Percentiles rank a stretch among this genome's conserved stretches.
Evolutionary conservation across 2,797 vertebrate species (phyloP).

Genomic region (Notolabrus celidotus): DNA sequence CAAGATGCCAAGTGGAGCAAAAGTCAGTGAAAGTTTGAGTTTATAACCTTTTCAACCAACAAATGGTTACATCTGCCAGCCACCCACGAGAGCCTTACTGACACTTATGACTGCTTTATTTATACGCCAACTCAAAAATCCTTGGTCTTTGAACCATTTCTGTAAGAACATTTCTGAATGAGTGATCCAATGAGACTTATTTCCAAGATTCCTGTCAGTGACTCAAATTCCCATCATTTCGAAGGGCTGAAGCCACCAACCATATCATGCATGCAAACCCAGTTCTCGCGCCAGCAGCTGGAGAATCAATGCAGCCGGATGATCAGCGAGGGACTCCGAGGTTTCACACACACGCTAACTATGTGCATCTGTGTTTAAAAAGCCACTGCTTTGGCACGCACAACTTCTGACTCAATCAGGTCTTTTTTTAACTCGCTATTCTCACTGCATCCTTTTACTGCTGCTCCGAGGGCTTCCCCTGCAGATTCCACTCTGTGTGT

Average conservation of each 20-base stretch:
- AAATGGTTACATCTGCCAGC: neutral
- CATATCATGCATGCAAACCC: constrained; percentile 47
- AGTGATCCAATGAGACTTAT: constrained; percentile 20
- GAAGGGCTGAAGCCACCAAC: constrained; percentile 44
- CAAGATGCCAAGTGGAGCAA: neutral
- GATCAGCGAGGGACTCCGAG: constrained; percentile 64
- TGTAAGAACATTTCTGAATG: constrained; percentile 22
- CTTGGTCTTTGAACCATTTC: constrained; percentile 26
- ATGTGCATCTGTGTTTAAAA: constrained; percentile 74
- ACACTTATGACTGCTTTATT: constrained; percentile 14
- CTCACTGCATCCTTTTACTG: constrained; percentile 67
- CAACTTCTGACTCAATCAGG: constrained; percentile 67
- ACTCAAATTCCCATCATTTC: constrained; percentile 51
- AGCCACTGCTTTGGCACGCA: constrained; percentile 73
- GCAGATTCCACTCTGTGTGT: constrained; percentile 84
- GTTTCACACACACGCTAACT: constrained; percentile 70
- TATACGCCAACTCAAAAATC: constrained; percentile 20
- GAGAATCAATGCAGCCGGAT: constrained; percentile 51
- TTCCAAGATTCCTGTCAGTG: constrained; percentile 41
- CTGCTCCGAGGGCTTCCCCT: constrained; percentile 76
- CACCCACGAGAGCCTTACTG: constrained; percentile 16
- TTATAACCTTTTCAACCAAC: too few relatives aligned
- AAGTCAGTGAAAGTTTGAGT: constrained; percentile 1
- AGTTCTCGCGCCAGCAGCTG: constrained; percentile 56
- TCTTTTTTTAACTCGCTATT: constrained; percentile 47